Evolutionary conservation across 1,140 invertebrate species (phyloP).

Genomic region (Drosophila obscura): DNA sequence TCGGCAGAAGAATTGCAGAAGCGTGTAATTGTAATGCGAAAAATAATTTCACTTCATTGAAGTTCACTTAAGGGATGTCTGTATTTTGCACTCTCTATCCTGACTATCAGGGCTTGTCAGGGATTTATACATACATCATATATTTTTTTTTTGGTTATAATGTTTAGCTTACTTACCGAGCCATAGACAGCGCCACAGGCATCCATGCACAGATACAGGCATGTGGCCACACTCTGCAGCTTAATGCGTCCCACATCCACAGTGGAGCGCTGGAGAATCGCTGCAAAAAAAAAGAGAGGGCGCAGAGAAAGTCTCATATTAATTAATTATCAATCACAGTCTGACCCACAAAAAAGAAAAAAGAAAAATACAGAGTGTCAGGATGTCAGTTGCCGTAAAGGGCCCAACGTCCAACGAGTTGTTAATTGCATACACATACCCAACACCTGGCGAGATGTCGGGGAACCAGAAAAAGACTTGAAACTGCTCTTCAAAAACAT

Average conservation of each 20-base stretch:
- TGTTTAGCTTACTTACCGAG: conserved; percentile 88
- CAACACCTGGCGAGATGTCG: conserved; percentile 34
- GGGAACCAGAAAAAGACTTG: conserved; percentile 2
- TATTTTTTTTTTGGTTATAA: not conserved
- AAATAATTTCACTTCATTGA: conserved; percentile 28
- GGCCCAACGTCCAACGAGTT: conserved; percentile 21
- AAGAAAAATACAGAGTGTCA: conserved; percentile 50
- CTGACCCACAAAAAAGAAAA: conserved; percentile 40
- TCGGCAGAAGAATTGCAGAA: not conserved
- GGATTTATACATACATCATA: not conserved
- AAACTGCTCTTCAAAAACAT: not conserved
- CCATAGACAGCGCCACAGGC: conserved; percentile 92
- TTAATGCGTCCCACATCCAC: conserved; percentile 91
- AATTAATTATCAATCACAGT: conserved; percentile 74
- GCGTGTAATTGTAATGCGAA: conserved; percentile 27
- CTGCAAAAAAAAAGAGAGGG: conserved; percentile 85
- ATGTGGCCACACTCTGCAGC: conserved; percentile 92
- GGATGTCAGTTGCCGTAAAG: conserved; percentile 46
- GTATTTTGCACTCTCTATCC: not conserved
- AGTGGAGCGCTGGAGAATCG: conserved; percentile 91
- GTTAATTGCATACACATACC: conserved; percentile 61
- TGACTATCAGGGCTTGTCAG: no score
- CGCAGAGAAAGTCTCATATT: conserved; percentile 62
- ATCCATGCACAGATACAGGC: conserved; percentile 93
- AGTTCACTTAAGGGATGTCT: not conserved